A percentile compares a stretch with the other conserved stretches of the same genome.
phyloP scores from a whole-genome alignment of 2,113 vertebrate genomes.

The Sinocyclocheilus maitianheensis region DNA sequence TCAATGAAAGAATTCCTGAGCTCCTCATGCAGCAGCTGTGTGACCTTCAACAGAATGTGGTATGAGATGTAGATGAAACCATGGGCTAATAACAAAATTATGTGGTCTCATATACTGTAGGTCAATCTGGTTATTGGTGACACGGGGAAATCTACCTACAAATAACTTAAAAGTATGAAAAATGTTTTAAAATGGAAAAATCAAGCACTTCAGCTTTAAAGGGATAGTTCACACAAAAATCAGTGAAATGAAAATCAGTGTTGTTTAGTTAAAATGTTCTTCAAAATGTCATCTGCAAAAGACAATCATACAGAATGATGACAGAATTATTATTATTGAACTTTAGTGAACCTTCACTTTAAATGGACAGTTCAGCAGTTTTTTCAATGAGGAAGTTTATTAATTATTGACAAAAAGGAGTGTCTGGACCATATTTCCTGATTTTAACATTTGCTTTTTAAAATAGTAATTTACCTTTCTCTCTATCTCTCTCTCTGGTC shows the following conservation, averaged over 20 bases:
- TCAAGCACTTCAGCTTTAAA: not conserved
- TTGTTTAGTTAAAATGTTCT: not conserved
- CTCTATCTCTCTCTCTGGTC: not conserved
- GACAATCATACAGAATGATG: not conserved
- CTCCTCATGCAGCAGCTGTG: conserved; percentile 3
- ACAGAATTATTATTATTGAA: not conserved
- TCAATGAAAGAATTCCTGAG: conserved; percentile 1
- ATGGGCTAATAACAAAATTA: not conserved
- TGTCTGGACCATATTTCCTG: not conserved
- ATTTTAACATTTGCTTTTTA: not conserved
- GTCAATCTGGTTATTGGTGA: not conserved
- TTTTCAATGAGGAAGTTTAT: not conserved
- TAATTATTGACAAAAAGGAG: too few relatives aligned
- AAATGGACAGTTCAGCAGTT: not conserved
- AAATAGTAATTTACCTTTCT: not conserved
- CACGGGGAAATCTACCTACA: not conserved
- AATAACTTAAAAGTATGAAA: not conserved
- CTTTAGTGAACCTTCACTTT: not conserved
- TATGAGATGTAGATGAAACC: not conserved
- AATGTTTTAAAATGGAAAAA: not conserved
- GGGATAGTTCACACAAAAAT: too few relatives aligned
- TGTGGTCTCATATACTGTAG: not conserved
- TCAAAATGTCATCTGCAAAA: not conserved
- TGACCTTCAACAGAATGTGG: not conserved
- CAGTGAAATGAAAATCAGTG: not conserved